A percentile compares a stretch with the other conserved stretches of the same genome.
Evolutionary conservation across 2,797 vertebrate species (phyloP).

Genomic region (Amniataba percoides): DNA sequence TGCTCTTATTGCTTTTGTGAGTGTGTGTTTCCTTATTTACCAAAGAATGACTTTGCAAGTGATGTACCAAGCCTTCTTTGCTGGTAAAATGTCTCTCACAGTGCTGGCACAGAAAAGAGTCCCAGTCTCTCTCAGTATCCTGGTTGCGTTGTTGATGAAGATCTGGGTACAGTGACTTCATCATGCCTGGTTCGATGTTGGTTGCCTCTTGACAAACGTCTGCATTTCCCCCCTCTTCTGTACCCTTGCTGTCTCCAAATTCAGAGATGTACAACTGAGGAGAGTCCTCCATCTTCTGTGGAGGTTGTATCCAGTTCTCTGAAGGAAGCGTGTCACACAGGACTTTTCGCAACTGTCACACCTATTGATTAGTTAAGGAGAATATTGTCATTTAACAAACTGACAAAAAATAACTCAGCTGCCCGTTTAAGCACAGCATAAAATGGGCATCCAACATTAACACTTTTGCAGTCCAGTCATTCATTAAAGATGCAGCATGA

Average conservation of each 20-base stretch:
- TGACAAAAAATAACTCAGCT: not conserved
- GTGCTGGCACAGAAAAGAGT: conserved; percentile 89
- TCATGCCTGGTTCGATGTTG: conserved; percentile 74
- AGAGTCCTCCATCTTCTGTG: conserved; percentile 71
- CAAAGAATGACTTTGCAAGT: conserved; percentile 90
- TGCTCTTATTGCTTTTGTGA: conserved; percentile 88
- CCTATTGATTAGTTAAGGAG: conserved; percentile 55
- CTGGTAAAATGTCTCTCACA: conserved; percentile 91
- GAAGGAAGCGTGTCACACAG: conserved; percentile 79
- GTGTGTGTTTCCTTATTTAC: conserved; percentile 70
- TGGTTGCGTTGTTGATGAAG: conserved; percentile 56
- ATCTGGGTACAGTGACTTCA: conserved; percentile 62
- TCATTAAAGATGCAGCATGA: not conserved
- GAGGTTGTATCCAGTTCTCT: conserved; percentile 70
- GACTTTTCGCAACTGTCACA: conserved; percentile 46
- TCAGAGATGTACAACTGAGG: conserved; percentile 63
- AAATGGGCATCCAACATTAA: not conserved
- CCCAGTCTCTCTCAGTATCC: conserved; percentile 81
- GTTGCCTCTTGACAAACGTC: conserved; percentile 51
- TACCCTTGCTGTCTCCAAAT: conserved; percentile 49
- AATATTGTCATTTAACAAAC: conserved; percentile 11
- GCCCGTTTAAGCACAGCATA: not conserved
- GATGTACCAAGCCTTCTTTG: conserved; percentile 91
- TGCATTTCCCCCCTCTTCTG: conserved; percentile 55
- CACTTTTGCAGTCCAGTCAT: not conserved